Evolutionary conservation across 2,888 invertebrate species (phyloP).

Genomic region (Tetropium fuscum): DNA sequence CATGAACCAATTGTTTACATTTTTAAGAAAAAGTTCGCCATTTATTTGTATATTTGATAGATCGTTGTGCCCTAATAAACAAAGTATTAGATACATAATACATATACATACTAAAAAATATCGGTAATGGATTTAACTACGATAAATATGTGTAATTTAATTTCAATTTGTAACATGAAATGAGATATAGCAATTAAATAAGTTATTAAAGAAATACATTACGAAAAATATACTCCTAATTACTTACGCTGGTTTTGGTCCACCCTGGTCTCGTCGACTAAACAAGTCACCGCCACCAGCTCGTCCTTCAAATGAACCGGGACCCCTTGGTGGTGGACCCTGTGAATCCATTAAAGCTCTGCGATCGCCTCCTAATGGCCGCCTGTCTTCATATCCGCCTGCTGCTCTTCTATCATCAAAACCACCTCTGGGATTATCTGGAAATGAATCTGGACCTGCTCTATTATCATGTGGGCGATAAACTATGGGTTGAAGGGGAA

Average conservation of each 20-base stretch:
- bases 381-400: conserved; percentile 43
- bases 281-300: conserved; percentile 56
- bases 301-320: conserved; percentile 44
- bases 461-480: conserved; percentile 37
- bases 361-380: conserved; percentile 46
- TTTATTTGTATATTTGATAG: too few relatives aligned
- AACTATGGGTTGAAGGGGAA: neutral
- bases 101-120: too few relatives aligned
- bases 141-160: too few relatives aligned
- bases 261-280: conserved; percentile 57
- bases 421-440: conserved; percentile 44
- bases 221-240: too few relatives aligned
- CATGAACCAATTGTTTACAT: too few relatives aligned
- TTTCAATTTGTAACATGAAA: too few relatives aligned
- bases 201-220: too few relatives aligned
- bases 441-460: conserved; percentile 52
- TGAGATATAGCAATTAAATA: too few relatives aligned
- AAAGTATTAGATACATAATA: too few relatives aligned
- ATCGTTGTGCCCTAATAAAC: too few relatives aligned
- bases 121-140: too few relatives aligned
- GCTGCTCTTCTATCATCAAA: conserved; percentile 54
- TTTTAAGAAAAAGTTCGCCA: too few relatives aligned
- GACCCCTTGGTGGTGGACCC: conserved; percentile 37
- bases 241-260: conserved; percentile 32
- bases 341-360: conserved; percentile 54